Base-by-base conservation (phyloP, 2,797 vertebrate species). In the Choloepus didactylus region DNA sequence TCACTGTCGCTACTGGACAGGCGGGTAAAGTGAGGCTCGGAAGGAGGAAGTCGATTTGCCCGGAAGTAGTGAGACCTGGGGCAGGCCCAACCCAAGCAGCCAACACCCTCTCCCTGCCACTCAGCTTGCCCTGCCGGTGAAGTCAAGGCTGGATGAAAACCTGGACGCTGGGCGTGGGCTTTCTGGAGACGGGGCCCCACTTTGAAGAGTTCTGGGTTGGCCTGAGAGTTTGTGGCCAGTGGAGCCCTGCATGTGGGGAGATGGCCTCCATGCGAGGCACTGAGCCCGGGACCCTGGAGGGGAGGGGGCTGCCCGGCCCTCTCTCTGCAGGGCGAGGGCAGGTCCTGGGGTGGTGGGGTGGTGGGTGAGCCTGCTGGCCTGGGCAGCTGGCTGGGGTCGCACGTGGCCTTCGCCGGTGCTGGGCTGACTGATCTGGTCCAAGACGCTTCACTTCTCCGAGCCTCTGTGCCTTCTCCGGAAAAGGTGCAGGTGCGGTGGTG, bases 61-160 rank as follows among this genome's bases (percentile, higher is more conserved):
- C 66, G 49, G 38, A 5, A 2, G 7, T 6, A 15, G 38, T 5
- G 76, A 69, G 81, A 49, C 2, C 0, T 0, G 9, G 72, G 49
- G 19, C 29, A 6, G 23, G 27, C 19, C 41, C 38, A 10, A 0
- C 31, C 44, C 23, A 10, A 2, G 46, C 23, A 31, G 38, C 46
- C 2, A 1, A 25, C 31, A 14, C 67, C 25, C 25, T 0, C 0
- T 1, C 2, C 73, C 76, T 35, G 46, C 10, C 0, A 7, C 46
- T 23, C 2, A 2, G 25, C 4, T 54, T 2, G 21, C 21, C 8
- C n/a, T 25, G 46, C 49, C 31, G 0, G 4, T 25, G 21, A 27
- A 46, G 7, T 44, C 9, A 23, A 19, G 4, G 27, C 0, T 4
- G 51, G 0, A 0, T 3, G 38, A 6, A 64, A 3, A 18, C 2